Evolutionary conservation across 1,140 invertebrate genomes (phyloP).

Genomic region (Druon quercuslanigerum): DNA sequence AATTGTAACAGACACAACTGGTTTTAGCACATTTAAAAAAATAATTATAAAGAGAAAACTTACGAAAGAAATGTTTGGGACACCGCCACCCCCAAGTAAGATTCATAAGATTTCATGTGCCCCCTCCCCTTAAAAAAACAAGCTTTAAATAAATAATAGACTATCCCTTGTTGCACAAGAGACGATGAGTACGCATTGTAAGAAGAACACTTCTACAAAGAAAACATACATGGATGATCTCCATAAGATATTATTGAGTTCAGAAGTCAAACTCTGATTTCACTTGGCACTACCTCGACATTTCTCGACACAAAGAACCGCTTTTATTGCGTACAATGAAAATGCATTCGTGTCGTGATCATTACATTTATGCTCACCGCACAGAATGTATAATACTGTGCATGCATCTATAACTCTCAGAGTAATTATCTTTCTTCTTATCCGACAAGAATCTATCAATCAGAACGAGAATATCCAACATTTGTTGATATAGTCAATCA

Average conservation of each 20-base stretch:
- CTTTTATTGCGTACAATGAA: constrained; percentile 29
- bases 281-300: background rate
- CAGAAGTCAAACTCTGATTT: background rate
- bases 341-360: constrained; percentile 20
- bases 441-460: background rate
- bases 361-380: background rate
- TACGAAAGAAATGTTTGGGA: too few relatives aligned
- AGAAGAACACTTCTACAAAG: background rate
- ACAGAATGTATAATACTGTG: background rate
- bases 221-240: constrained; percentile 1
- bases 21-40: too few relatives aligned
- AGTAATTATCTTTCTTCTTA: background rate
- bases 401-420: constrained; percentile 1
- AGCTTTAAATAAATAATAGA: too few relatives aligned
- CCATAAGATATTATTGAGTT: background rate
- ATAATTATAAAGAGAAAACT: too few relatives aligned
- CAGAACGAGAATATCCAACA: too few relatives aligned
- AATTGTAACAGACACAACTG: too few relatives aligned
- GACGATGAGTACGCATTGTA: too few relatives aligned
- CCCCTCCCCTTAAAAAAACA: too few relatives aligned
- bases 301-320: constrained; percentile 12
- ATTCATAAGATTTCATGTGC: too few relatives aligned
- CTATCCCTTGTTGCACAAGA: too few relatives aligned
- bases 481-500: too few relatives aligned
- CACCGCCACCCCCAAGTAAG: too few relatives aligned